phyloP scores from a whole-genome alignment of 2,113 vertebrate species.

The Caranx ignobilis region DNA sequence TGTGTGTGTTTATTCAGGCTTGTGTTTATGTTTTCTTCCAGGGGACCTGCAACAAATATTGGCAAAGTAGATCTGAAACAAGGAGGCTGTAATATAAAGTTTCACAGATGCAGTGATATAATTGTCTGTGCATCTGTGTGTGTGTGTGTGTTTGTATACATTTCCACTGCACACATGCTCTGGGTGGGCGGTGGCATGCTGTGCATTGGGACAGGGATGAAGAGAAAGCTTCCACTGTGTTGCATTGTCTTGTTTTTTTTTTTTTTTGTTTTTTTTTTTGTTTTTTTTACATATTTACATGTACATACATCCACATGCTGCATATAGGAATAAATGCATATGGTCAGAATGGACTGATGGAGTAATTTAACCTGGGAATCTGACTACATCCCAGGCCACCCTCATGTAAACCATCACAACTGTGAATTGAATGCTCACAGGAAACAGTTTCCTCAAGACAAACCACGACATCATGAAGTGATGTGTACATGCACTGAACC shows the following conservation, averaged over 20 bases:
- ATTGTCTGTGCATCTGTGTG: constrained; percentile 5
- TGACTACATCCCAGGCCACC: too few relatives aligned
- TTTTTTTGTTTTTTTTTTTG: not conserved
- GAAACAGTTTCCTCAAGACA: too few relatives aligned
- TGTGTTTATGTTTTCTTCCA: not conserved
- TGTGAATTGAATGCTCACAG: too few relatives aligned
- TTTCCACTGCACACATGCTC: not conserved
- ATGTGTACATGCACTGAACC: too few relatives aligned
- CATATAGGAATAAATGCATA: not conserved
- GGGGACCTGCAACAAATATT: constrained; percentile 3
- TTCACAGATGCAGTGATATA: not conserved
- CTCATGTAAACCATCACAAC: too few relatives aligned
- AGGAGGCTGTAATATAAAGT: not conserved
- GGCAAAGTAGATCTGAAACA: constrained; percentile 5
- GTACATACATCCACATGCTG: not conserved
- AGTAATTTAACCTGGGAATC: too few relatives aligned
- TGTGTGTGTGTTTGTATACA: constrained; percentile 6
- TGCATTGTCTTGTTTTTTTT: not conserved
- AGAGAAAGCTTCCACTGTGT: constrained; percentile 16
- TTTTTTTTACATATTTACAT: not conserved
- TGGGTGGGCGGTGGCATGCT: constrained; percentile 15
- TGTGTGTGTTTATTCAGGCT: not conserved
- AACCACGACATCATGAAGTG: too few relatives aligned
- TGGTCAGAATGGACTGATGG: not conserved
- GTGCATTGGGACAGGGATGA: not conserved